Percentiles rank a stretch among this genome's conserved stretches.
Conservation (phyloP, 2,888 invertebrate species). For the Chrysotoxum bicinctum region DNA sequence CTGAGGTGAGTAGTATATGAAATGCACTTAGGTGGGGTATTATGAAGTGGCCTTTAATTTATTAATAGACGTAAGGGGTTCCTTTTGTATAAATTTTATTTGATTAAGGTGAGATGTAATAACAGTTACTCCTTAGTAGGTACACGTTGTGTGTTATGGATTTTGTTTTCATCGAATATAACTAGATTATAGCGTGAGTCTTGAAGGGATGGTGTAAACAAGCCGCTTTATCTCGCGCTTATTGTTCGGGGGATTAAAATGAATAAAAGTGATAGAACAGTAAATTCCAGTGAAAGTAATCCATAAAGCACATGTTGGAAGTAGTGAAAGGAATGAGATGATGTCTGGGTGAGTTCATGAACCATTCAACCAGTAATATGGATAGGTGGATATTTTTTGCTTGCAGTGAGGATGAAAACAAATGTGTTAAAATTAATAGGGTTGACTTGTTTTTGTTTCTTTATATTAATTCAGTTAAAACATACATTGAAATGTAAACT, state of each 20-base stretch:
- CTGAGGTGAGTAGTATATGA: constrained; percentile 76
- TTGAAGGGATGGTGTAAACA: not conserved
- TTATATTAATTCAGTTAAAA: not conserved
- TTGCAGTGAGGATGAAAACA: not conserved
- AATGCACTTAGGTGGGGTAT: not conserved
- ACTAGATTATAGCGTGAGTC: not conserved
- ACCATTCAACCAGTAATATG: not conserved
- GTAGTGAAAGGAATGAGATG: not conserved
- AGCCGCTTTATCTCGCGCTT: not conserved
- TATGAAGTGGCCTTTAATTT: not conserved
- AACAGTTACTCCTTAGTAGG: constrained; percentile 6
- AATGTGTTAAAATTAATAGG: not conserved
- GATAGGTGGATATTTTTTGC: not conserved
- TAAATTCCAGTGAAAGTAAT: not conserved
- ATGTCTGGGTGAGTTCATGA: not conserved
- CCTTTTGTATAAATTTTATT: constrained; percentile 8
- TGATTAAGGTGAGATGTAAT: constrained; percentile 27
- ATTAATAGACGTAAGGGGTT: not conserved
- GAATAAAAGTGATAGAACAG: not conserved
- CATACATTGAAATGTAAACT: not conserved
- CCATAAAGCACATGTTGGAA: not conserved
- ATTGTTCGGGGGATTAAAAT: not conserved
- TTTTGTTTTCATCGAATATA: constrained; percentile 3
- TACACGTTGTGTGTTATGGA: not conserved
- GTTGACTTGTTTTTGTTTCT: not conserved